Conservation (phyloP, 2,888 invertebrate genomes). For the Sinelater perroti region DNA sequence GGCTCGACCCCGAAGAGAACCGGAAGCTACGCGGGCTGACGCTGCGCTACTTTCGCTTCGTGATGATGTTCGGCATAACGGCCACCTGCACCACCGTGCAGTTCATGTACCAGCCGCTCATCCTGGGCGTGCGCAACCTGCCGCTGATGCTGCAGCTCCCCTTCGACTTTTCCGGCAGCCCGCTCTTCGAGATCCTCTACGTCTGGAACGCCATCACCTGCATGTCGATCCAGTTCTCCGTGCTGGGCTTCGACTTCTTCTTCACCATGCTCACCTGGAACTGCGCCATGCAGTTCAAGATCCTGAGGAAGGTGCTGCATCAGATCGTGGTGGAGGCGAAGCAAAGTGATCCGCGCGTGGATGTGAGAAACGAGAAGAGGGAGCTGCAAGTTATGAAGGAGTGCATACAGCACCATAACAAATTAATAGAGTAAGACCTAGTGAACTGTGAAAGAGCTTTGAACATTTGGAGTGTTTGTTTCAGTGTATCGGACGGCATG, state of each 20-base stretch:
- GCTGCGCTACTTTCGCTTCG: conserved; percentile 3
- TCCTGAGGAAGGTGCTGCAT: conserved; percentile 1
- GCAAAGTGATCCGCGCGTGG: neutral
- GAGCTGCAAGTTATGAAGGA: no score
- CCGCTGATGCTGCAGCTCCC: conserved; percentile 11
- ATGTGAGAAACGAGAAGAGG: no score
- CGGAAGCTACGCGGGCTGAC: neutral
- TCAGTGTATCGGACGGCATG: conserved; percentile 16
- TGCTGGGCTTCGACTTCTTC: conserved; percentile 11
- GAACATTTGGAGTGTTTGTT: neutral
- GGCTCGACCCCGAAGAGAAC: neutral
- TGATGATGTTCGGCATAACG: conserved; percentile 9
- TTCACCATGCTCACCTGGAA: conserved; percentile 21
- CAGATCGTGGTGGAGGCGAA: neutral
- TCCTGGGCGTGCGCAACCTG: conserved; percentile 2
- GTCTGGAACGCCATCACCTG: conserved; percentile 13
- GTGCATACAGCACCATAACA: conserved; percentile 13
- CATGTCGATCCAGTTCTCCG: conserved; percentile 17
- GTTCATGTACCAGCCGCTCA: conserved; percentile 17
- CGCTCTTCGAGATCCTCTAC: conserved; percentile 10
- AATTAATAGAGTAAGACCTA: conserved; percentile 1
- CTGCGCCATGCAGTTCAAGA: conserved; percentile 21
- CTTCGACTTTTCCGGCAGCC: neutral
- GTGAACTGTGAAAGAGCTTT: no score
- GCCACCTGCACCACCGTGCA: conserved; percentile 16